phyloP scores from a whole-genome alignment of 2,797 vertebrate species.

The Anguilla obscura region DNA sequence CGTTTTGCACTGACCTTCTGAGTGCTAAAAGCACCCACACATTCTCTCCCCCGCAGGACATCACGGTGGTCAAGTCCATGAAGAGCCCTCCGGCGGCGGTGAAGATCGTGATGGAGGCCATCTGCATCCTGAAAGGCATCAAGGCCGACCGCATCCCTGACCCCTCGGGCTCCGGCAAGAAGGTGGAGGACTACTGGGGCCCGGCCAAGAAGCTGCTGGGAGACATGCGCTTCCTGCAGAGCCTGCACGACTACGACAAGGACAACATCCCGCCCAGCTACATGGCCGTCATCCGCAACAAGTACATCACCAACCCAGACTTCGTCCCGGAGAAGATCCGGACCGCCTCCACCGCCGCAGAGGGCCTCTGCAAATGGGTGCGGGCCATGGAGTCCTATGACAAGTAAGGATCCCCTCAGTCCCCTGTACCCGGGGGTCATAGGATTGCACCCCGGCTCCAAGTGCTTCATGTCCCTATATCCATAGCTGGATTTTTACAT shows the following conservation, averaged over 20 bases:
- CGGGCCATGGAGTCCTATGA: conserved; percentile 88
- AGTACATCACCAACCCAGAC: conserved; percentile 87
- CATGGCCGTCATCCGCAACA: conserved; percentile 82
- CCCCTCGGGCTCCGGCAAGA: conserved; percentile 82
- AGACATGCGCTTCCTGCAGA: conserved; percentile 88
- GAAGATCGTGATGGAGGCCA: conserved; percentile 91
- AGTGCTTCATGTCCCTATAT: background rate
- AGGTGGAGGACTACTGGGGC: conserved; percentile 89
- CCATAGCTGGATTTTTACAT: background rate
- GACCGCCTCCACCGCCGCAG: conserved; percentile 86
- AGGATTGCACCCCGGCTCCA: background rate
- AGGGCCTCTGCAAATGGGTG: conserved; percentile 90
- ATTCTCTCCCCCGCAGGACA: conserved; percentile 72
- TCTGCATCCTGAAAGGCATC: conserved; percentile 90
- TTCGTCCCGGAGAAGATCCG: conserved; percentile 90
- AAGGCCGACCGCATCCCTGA: conserved; percentile 86
- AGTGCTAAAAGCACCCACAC: background rate
- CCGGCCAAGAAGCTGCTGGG: conserved; percentile 88
- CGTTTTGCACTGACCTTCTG: background rate
- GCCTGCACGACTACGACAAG: conserved; percentile 88
- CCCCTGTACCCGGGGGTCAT: background rate
- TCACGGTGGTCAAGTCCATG: conserved; percentile 91
- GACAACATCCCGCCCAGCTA: conserved; percentile 81
- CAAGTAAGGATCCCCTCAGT: conserved; percentile 67
- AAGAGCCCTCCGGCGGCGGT: conserved; percentile 87